phyloP scores from a whole-genome alignment of 37 sponge, comb jelly and placozoan species.

The Cladorhizidae sp. region DNA sequence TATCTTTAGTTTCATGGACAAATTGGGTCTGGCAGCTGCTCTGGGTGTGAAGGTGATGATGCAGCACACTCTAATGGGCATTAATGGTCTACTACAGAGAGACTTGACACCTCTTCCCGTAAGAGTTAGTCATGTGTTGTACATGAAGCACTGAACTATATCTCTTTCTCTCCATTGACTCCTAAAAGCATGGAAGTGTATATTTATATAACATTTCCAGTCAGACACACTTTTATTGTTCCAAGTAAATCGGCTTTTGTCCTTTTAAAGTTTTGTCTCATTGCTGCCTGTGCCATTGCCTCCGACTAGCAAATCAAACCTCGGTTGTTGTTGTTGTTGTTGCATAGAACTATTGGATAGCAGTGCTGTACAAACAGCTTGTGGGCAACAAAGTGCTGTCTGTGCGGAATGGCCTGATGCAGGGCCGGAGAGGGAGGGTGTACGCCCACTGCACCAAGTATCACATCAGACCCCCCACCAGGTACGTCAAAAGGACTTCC shows the following conservation, averaged over 20 bases:
- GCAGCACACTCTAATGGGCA: conserved; percentile 16
- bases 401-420: conserved; percentile 1
- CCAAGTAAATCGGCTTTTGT: too few species aligned
- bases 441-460: conserved; percentile 47
- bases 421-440: conserved; percentile 5
- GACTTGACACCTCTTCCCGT: conserved; percentile 23
- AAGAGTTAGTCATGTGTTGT: too few species aligned
- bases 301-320: too few species aligned
- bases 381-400: conserved; percentile 23
- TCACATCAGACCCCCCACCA: background rate
- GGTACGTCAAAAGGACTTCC: too few species aligned
- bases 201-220: too few species aligned
- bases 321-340: too few species aligned
- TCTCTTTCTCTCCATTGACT: too few species aligned
- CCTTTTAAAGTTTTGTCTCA: too few species aligned
- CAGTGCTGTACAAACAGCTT: conserved; percentile 40
- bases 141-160: too few species aligned
- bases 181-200: too few species aligned
- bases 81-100: background rate
- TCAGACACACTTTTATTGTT: too few species aligned
- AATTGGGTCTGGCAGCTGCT: conserved; percentile 29
- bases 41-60: background rate
- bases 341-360: conserved; percentile 44
- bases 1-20: conserved; percentile 6
- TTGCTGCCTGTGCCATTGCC: too few species aligned